A percentile compares a stretch with the other conserved stretches of the same genome.
Evolutionary conservation across 2,888 invertebrate species (phyloP).

Genomic region (Meliscaeva auricollis): DNA sequence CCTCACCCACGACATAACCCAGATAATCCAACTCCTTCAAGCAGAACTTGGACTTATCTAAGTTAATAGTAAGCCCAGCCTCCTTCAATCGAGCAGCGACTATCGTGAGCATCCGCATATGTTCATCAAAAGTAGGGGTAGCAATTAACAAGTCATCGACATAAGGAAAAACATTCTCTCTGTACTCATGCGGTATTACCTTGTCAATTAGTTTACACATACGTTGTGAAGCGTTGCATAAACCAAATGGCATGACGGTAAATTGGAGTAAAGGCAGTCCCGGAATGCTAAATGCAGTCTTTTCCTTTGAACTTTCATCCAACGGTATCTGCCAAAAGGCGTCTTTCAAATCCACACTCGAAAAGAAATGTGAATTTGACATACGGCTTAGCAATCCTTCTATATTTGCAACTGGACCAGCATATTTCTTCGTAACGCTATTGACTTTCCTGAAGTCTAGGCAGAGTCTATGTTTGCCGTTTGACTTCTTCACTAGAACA

Average conservation of each 20-base stretch:
- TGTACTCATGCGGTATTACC: neutral
- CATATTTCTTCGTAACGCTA: constrained; percentile 8
- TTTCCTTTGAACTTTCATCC: neutral
- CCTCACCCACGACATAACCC: no score
- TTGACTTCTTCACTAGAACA: neutral
- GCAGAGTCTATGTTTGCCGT: neutral
- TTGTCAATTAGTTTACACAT: constrained; percentile 3
- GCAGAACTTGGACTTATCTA: no score
- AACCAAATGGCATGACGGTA: neutral
- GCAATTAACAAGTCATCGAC: neutral
- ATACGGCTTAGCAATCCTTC: constrained; percentile 10
- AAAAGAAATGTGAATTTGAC: neutral
- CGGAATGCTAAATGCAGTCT: neutral
- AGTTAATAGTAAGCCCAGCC: neutral
- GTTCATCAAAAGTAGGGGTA: neutral
- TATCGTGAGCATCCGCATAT: neutral
- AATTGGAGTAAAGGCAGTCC: neutral
- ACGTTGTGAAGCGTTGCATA: constrained; percentile 13
- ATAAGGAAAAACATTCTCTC: constrained; percentile 2
- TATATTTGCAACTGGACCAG: neutral
- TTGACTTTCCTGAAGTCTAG: constrained; percentile 14
- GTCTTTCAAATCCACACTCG: neutral
- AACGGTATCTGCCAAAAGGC: constrained; percentile 17
- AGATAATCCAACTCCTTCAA: no score
- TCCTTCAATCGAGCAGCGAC: neutral